Base-by-base conservation (phyloP, 2,888 invertebrate genomes). In the Deroplatys truncata region DNA sequence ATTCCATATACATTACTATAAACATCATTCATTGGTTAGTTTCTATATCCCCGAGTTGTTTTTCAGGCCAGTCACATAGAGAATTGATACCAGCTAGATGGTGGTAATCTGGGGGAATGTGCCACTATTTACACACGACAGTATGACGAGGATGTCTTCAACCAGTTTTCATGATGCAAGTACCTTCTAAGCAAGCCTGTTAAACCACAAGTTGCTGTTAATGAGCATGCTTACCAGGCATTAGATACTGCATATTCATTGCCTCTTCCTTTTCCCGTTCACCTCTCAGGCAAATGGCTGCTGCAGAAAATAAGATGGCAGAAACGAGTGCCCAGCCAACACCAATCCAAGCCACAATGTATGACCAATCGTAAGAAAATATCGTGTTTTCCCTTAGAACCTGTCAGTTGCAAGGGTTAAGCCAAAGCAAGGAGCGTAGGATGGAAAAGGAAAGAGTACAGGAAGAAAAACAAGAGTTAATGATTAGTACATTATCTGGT, bases 301-400 rank as follows among this genome's bases (percentile, higher is more conserved):
- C 98, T 93, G 98, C 98, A 93, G 98, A 97, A 94, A 98, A 97
- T 94, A 98, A 96, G 94, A 98, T 97, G 94, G 98, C 98, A 92
- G 98, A 97, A 94, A 98, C 95, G 93, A 98, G 96, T 93, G 98
- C 96, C 94, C 98, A 97, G 92, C 97, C 98, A 93, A 98, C 98
- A 94, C 98, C 98, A 94, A 98, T 97, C 98, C 98, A 99, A 94
- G 98, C 98, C 93, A 98, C 96, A 95, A 98, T 97, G 95, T 98
- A 99, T 92, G 98, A 98, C 98, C 98, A 99, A 94, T 98, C 98
- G 95, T 98, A 98, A 95, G 96, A 96, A 93, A 97, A 95, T 95
- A 97, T 96, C 92, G 97, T 96, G 94, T 97, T 97, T 93, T 97
- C 97, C 94, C 96, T 96, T 93, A 98, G 96, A 94, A 97, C 96